phyloP scores from a whole-genome alignment of 2,797 vertebrate species.

The Labeo calbasu region DNA sequence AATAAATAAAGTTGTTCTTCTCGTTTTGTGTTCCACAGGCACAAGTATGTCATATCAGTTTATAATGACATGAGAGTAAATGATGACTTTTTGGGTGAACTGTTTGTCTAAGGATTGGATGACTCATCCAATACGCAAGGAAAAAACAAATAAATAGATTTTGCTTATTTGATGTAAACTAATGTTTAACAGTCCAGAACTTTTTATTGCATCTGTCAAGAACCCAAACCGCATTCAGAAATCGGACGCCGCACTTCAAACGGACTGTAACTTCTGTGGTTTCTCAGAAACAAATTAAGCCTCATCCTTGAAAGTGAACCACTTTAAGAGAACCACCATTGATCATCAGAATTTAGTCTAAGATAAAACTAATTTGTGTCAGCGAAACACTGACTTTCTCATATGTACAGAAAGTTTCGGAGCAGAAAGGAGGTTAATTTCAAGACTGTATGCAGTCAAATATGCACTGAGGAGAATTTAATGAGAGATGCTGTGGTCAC shows the following conservation, averaged over 20 bases:
- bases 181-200: background rate
- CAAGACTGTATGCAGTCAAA: constrained; percentile 31
- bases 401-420: constrained; percentile 14
- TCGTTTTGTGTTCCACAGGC: background rate
- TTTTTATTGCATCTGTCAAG: background rate
- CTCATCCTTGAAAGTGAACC: background rate
- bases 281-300: constrained; percentile 18
- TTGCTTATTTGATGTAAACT: background rate
- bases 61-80: background rate
- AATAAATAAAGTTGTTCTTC: too few species aligned
- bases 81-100: background rate
- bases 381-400: background rate
- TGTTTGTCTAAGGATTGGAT: background rate
- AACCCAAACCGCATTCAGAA: background rate
- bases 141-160: background rate
- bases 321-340: constrained; percentile 18
- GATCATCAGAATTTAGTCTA: constrained; percentile 19
- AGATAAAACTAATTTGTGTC: constrained; percentile 25
- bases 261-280: background rate
- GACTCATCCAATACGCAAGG: background rate
- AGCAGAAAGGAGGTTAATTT: constrained; percentile 36
- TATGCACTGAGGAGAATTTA: constrained; percentile 35
- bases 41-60: background rate
- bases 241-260: background rate
- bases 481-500: constrained; percentile 22